Conservation (phyloP, 2,888 invertebrate genomes). For the Xanthostigma xanthostigma region DNA sequence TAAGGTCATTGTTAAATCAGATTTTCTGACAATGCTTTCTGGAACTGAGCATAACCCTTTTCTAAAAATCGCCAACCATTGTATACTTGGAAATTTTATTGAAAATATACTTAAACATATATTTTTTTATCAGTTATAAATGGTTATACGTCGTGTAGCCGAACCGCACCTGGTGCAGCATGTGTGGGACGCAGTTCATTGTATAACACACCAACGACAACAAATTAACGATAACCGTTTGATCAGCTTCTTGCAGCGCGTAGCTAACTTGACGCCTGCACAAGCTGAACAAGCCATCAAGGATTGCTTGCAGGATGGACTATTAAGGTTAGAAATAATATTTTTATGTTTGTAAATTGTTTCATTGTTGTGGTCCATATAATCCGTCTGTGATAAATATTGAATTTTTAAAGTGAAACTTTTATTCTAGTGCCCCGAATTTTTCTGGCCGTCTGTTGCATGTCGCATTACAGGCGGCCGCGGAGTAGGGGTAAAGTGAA, state of each 20-base stretch:
- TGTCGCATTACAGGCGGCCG: too few relatives aligned
- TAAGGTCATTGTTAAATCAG: too few relatives aligned
- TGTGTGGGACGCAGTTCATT: constrained; percentile 27
- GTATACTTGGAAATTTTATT: not conserved
- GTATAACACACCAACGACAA: constrained; percentile 18
- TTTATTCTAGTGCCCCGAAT: too few relatives aligned
- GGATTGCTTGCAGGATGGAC: not conserved
- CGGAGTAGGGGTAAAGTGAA: too few relatives aligned
- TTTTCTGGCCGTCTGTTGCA: too few relatives aligned
- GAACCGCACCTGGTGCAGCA: constrained; percentile 25
- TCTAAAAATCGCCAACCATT: not conserved
- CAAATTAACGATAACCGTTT: constrained; percentile 21
- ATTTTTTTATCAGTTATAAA: constrained; percentile 15
- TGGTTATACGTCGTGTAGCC: constrained; percentile 25
- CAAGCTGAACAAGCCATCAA: not conserved
- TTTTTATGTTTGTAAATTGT: not conserved
- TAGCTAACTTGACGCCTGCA: not conserved
- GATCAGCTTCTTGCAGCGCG: constrained; percentile 22
- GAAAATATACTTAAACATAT: not conserved
- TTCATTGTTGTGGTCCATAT: too few relatives aligned
- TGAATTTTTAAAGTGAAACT: too few relatives aligned
- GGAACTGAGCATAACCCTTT: too few relatives aligned
- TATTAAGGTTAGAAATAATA: not conserved
- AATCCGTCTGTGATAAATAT: too few relatives aligned
- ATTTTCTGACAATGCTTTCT: too few relatives aligned